Percentiles rank a stretch among this genome's conserved stretches.
Conservation (phyloP, 2,888 invertebrate genomes). For the Melanargia galathea region DNA sequence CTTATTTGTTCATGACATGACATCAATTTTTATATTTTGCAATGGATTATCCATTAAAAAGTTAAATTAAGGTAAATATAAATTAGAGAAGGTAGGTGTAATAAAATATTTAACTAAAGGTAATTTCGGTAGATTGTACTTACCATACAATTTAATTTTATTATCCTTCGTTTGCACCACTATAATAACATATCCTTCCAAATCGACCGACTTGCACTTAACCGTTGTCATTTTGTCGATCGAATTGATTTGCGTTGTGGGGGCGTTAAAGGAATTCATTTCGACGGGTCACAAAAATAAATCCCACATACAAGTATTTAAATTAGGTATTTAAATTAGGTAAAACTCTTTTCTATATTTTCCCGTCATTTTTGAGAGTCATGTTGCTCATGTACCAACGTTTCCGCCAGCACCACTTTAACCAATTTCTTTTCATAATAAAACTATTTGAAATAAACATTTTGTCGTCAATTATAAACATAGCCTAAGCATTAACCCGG, state of each 20-base stretch:
- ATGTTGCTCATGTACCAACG: too few species aligned
- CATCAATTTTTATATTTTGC: too few species aligned
- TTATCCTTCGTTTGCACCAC: constrained; percentile 96
- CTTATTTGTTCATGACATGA: too few species aligned
- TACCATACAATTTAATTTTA: constrained; percentile 96
- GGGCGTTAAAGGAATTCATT: constrained; percentile 78
- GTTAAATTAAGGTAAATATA: too few species aligned
- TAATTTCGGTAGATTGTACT: constrained; percentile 45
- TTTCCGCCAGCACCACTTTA: constrained; percentile 78
- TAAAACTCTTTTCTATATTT: neutral
- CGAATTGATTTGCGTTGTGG: constrained; percentile 75
- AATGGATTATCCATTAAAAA: too few species aligned
- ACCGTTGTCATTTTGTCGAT: constrained; percentile 78
- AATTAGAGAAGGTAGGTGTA: too few species aligned
- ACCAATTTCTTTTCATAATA: constrained; percentile 63
- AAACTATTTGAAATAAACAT: constrained; percentile 58
- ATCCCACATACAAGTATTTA: constrained; percentile 45
- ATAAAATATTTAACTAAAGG: too few species aligned
- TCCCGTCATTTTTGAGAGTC: constrained; percentile 30
- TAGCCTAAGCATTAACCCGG: constrained; percentile 62
- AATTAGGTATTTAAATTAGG: neutral
- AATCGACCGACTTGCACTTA: constrained; percentile 87
- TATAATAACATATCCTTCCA: constrained; percentile 97
- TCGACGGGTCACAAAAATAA: constrained; percentile 43
- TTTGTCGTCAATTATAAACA: constrained; percentile 59